These are phyloP conservation scores for Metalampra italica DNA, from an alignment of 2,888 invertebrate genomes.

Conservation along the genomic window DNA sequence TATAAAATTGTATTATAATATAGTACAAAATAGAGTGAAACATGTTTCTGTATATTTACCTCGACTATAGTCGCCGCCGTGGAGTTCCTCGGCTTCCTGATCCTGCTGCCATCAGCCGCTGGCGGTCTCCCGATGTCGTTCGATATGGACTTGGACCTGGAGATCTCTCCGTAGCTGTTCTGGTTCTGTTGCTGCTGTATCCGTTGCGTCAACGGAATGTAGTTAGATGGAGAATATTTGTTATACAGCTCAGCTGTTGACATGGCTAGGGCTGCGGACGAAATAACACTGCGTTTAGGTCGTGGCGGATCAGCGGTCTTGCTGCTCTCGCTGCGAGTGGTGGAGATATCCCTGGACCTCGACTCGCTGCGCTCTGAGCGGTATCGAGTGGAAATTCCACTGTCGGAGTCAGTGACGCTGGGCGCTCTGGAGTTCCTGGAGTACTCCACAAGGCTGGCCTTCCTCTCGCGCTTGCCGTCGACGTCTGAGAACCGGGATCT, in stretches of 20 bases:
- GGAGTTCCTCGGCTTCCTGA: constrained; percentile 56
- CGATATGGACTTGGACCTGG: constrained; percentile 77
- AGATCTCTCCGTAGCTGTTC: constrained; percentile 55
- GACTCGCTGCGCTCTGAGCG: constrained; percentile 72
- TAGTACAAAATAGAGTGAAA: neutral
- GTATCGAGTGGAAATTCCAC: constrained; percentile 56
- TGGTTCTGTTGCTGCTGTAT: constrained; percentile 53
- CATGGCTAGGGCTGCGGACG: constrained; percentile 75
- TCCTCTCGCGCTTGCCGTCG: constrained; percentile 64
- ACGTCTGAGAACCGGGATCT: constrained; percentile 56
- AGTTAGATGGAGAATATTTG: constrained; percentile 87
- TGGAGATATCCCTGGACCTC: constrained; percentile 72
- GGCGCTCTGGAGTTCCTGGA: constrained; percentile 57
- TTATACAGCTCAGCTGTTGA: constrained; percentile 83
- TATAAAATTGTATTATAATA: constrained; percentile 8
- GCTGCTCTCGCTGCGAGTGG: constrained; percentile 75
- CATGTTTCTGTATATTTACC: constrained; percentile 33
- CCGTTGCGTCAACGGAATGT: constrained; percentile 80
- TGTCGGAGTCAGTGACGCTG: constrained; percentile 69
- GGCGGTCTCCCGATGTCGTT: constrained; percentile 78
- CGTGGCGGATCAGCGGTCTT: constrained; percentile 61
- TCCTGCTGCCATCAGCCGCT: constrained; percentile 49
- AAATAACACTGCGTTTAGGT: constrained; percentile 55
- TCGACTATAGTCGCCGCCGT: constrained; percentile 54
- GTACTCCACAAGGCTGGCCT: constrained; percentile 60